phyloP scores from a whole-genome alignment of 2,113 vertebrate genomes.

The Raja brachyura region DNA sequence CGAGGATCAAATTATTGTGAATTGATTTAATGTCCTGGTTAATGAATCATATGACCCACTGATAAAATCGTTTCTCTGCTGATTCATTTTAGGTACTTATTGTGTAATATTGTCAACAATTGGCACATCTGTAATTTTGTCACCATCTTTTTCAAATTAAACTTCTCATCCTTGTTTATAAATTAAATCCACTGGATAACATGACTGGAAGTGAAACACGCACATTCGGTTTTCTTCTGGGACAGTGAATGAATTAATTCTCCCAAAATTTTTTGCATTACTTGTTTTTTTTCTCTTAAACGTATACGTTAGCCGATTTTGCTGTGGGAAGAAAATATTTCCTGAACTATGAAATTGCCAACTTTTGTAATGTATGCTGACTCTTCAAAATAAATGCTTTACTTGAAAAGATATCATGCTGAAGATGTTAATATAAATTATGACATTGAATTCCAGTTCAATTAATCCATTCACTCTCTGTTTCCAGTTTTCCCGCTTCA shows the following conservation, averaged over 20 bases:
- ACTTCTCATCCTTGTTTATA: too few relatives aligned
- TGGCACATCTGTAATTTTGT: too few relatives aligned
- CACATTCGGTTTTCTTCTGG: too few relatives aligned
- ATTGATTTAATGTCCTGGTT: background rate
- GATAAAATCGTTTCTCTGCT: background rate
- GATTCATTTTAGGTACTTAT: background rate
- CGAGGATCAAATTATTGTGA: background rate
- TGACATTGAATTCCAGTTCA: background rate
- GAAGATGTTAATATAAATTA: background rate
- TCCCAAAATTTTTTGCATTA: background rate
- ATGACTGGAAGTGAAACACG: too few relatives aligned
- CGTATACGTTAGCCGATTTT: background rate
- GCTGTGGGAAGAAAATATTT: background rate
- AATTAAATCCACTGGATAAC: too few relatives aligned
- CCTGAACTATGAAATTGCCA: background rate
- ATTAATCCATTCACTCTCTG: background rate
- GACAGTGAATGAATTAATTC: background rate
- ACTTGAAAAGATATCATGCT: background rate
- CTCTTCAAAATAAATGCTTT: background rate
- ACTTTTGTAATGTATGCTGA: background rate
- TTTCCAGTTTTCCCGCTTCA: background rate
- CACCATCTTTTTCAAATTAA: too few relatives aligned
- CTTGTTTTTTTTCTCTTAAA: background rate
- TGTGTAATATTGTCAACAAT: background rate
- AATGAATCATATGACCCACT: background rate